A percentile compares a stretch with the other conserved stretches of the same genome.
Evolutionary conservation across 2,888 invertebrate genomes (phyloP).

Genomic region (Drosophila cracens): DNA sequence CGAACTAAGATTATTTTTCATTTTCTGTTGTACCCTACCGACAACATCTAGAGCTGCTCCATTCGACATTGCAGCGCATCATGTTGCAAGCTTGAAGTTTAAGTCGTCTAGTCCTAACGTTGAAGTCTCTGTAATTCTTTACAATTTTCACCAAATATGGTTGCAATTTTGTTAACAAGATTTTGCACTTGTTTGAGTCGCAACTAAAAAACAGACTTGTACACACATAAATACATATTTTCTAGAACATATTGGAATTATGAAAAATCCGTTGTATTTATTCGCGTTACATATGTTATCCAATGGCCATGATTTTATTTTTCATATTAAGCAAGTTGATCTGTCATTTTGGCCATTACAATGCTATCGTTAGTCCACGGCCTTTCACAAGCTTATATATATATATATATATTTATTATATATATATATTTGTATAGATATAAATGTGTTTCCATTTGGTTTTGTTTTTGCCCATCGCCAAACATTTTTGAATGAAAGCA

Average conservation of each 20-base stretch:
- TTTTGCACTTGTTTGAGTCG: constrained; percentile 60
- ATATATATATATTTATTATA: background rate
- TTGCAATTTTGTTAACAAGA: constrained; percentile 77
- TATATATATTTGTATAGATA: background rate
- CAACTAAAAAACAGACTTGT: constrained; percentile 21
- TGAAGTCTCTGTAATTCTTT: constrained; percentile 40
- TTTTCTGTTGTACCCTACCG: constrained; percentile 40
- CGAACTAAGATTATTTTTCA: constrained; percentile 39
- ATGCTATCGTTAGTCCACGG: constrained; percentile 36
- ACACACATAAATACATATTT: constrained; percentile 6
- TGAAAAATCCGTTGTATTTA: constrained; percentile 66
- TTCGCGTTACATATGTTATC: constrained; percentile 44
- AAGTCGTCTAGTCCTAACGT: constrained; percentile 33
- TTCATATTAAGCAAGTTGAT: constrained; percentile 63
- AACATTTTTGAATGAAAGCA: constrained; percentile 63
- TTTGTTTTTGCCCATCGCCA: constrained; percentile 24
- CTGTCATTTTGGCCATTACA: constrained; percentile 33
- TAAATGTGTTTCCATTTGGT: constrained; percentile 25
- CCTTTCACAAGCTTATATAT: constrained; percentile 22
- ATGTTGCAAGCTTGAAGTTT: constrained; percentile 6
- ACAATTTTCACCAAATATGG: constrained; percentile 82
- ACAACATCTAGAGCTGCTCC: background rate
- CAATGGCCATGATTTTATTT: constrained; percentile 61
- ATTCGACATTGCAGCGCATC: constrained; percentile 1
- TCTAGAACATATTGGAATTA: constrained; percentile 61